Conservation (phyloP, 2,113 vertebrate species). For the Motacilla tschutschensis region DNA sequence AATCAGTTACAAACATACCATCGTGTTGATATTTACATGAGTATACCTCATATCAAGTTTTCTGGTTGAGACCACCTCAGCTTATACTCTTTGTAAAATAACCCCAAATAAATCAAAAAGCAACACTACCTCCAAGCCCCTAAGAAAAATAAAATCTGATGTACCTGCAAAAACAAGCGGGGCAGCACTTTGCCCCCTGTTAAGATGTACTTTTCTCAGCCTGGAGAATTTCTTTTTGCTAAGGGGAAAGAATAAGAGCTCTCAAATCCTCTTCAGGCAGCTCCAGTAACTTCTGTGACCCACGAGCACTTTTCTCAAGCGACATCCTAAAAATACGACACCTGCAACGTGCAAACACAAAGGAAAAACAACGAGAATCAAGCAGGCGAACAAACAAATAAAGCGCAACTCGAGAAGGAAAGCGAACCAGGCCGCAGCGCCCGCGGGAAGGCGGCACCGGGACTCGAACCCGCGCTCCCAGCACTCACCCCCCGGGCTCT, state of each 20-base stretch:
- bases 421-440: accelerated
- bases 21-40: not conserved
- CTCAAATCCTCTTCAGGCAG: too few species aligned
- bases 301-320: accelerated
- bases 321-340: not conserved
- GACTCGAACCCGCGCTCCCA: accelerated
- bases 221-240: not conserved
- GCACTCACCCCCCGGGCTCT: accelerated
- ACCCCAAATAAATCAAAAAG: not conserved
- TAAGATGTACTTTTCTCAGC: not conserved
- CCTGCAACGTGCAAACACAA: accelerated
- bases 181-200: too few species aligned
- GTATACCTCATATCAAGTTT: not conserved
- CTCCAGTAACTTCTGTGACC: not conserved
- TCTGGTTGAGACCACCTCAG: not conserved
- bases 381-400: accelerated
- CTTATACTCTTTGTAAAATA: not conserved
- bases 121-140: accelerated
- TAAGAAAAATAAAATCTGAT: accelerated
- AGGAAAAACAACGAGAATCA: too few species aligned
- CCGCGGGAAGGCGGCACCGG: accelerated
- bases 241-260: not conserved
- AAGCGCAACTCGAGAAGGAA: accelerated
- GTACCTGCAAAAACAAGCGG: accelerated
- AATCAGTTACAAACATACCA: not conserved